Evolutionary conservation across 2,888 invertebrate species (phyloP), one percentile per base, ranked within the genome.

Genomic region (Apoderus coryli): DNA sequence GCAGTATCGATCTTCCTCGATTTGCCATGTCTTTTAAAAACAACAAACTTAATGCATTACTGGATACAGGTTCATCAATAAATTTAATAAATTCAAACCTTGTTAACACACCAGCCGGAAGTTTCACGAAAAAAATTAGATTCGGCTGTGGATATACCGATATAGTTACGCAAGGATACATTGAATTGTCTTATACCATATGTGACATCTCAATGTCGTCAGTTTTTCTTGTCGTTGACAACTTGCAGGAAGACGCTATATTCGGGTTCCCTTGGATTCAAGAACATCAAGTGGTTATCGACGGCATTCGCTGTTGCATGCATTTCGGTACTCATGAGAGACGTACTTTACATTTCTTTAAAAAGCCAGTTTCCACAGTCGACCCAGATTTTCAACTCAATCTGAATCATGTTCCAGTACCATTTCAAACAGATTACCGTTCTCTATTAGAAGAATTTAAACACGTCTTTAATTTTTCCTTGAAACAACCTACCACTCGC

Each of bases 221-320:
- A 10, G n/a, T 7, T 10, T 31, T 31, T 26, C 26, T 31, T 9
- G 31, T 31, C 22, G 7, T 26, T 10, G 31, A 31, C 5, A 11
- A 5, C 4, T 19, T 31, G 7, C 16, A 31, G 12, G 19, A 19
- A 19, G 31, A 31, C 6, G 14, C n/a, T 16, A 31, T 31, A 6
- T 12, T 31, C 4, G 26, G 22, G 5, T 31, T 16, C 12, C 16
- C 16, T n/a, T 31, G 22, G 25, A 15, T 31, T 10, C 4, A 9
- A 10, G 26, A 31, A 16, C 4, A 25, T 10, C n/a, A 31, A 11
- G 26, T 26, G 2, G 10, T 31, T 10, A 10, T 26, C 4, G 19
- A 26, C 16, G 25, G 11, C 3, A 11, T 16, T 2, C 7, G 26
- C n/a, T 10, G 12, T 11, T 31, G 31, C 11, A 10, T 31, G 15